A percentile compares a stretch with the other conserved stretches of the same genome.
These are phyloP conservation scores for Psilopsiagon aurifrons DNA, from an alignment of 2,113 vertebrate species.

Conservation along the genomic window DNA sequence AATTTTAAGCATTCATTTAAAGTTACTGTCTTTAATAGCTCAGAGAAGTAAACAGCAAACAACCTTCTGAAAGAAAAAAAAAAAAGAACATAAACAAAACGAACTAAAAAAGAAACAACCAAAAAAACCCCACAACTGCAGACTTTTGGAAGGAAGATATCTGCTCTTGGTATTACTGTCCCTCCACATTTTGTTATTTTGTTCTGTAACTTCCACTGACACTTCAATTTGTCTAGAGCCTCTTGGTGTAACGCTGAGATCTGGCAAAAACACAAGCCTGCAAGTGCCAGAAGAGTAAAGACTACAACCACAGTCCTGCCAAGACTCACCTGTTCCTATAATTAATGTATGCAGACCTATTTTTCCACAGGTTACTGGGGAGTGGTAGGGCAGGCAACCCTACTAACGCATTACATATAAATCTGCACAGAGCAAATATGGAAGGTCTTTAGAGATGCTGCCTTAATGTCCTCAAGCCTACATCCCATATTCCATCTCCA, in stretches of 20 bases:
- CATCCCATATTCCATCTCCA: neutral
- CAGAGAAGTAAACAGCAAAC: neutral
- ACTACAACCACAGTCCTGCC: neutral
- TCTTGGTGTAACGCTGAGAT: neutral
- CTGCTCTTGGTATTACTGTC: neutral
- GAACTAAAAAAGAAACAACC: neutral
- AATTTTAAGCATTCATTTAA: neutral
- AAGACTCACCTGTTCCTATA: neutral
- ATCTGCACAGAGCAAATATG: neutral
- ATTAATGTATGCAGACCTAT: neutral
- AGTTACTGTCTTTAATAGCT: neutral
- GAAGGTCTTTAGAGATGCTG: neutral
- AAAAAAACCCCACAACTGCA: neutral
- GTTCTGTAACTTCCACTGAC: neutral
- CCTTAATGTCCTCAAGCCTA: neutral
- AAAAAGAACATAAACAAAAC: neutral
- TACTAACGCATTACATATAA: neutral
- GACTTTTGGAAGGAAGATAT: neutral
- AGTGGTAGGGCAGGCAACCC: neutral
- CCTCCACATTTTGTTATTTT: neutral
- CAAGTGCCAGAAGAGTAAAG: neutral
- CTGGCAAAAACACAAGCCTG: neutral
- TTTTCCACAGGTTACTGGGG: neutral
- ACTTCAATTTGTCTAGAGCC: neutral
- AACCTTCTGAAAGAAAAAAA: neutral